phyloP scores from a whole-genome alignment of 2,888 invertebrate genomes.

The Psylliodes chrysocephalus region DNA sequence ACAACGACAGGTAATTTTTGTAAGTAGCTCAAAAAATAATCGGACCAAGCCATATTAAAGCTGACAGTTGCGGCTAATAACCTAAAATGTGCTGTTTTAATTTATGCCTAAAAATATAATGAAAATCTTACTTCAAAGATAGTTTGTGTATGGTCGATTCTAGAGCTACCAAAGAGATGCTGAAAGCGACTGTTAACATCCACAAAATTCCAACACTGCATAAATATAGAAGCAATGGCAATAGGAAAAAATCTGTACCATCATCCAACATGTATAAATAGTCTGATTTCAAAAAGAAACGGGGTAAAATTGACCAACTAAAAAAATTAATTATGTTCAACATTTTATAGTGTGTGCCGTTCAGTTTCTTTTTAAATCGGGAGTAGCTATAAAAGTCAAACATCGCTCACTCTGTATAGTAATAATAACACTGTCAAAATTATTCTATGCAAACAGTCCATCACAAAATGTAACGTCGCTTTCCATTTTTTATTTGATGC shows the following conservation, averaged over 20 bases:
- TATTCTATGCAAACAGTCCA: too few species aligned
- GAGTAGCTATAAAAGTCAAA: too few species aligned
- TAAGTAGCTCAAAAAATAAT: constrained; percentile 73
- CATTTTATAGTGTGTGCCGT: too few species aligned
- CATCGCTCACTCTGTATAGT: too few species aligned
- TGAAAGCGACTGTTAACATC: constrained; percentile 66
- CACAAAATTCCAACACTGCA: constrained; percentile 72
- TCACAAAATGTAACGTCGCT: too few species aligned
- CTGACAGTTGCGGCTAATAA: constrained; percentile 65
- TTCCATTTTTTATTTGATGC: too few species aligned
- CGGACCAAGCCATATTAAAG: constrained; percentile 67
- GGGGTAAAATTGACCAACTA: constrained; percentile 6
- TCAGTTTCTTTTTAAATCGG: too few species aligned
- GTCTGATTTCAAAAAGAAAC: constrained; percentile 54
- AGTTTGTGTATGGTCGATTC: constrained; percentile 77
- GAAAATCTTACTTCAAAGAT: constrained; percentile 71
- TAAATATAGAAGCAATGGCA: constrained; percentile 72
- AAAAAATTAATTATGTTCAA: constrained; percentile 10
- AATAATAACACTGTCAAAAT: too few species aligned
- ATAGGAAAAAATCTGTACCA: constrained; percentile 63
- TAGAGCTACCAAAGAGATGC: constrained; percentile 72
- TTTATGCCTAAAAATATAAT: too few species aligned
- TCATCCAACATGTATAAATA: constrained; percentile 55
- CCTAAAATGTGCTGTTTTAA: too few species aligned
- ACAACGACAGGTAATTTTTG: constrained; percentile 77